Base-by-base conservation (phyloP, 2,113 vertebrate species). In the Anguilla rostrata region DNA sequence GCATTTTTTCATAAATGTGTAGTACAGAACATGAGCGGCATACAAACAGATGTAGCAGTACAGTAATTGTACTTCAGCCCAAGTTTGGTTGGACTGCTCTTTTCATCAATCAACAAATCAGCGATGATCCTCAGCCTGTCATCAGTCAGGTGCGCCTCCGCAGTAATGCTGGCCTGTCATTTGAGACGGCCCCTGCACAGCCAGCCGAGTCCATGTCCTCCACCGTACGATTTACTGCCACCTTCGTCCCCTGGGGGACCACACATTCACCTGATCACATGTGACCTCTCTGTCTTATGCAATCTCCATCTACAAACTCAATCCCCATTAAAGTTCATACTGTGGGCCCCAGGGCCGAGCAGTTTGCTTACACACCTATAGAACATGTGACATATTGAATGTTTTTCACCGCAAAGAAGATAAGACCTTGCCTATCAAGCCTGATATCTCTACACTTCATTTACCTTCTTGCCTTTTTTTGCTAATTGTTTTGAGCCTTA, bases 401-500 rank as follows among this genome's bases (percentile, higher is more conserved):
- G 56, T 81, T 87, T 87, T 89, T 81, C 43, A 49, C 41, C 26
- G 87, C 86, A 88, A 83, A 71, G 86, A 82, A 89, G 90, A 90
- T 92, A 87, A 90, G 89, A 83, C 89, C 89, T 87, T 71, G 88
- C 86, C 88, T 89, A 89, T 91, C 89, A 89, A 91, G 60, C 86
- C 84, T 86, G 87, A 88, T 91, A 88, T 91, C 88, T 88, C 88
- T 92, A 89, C 89, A 87, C 87, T 90, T 91, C 89, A 92, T 91
- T 92, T 92, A 88, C 89, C 89, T 90, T 91, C 71, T 34, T 66
- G 60, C 89, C 90, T 88, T 86, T 88, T 89, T 88, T 83, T 82
- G 89, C 90, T 91, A 92, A 92, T 91, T 90, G 90, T 91, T 92
- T 86, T 60, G 41, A 91, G 88, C 85, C 86, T 88, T 85, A 89